phyloP scores from a whole-genome alignment of 2,113 vertebrate species.

The Melanocharis versteri region DNA sequence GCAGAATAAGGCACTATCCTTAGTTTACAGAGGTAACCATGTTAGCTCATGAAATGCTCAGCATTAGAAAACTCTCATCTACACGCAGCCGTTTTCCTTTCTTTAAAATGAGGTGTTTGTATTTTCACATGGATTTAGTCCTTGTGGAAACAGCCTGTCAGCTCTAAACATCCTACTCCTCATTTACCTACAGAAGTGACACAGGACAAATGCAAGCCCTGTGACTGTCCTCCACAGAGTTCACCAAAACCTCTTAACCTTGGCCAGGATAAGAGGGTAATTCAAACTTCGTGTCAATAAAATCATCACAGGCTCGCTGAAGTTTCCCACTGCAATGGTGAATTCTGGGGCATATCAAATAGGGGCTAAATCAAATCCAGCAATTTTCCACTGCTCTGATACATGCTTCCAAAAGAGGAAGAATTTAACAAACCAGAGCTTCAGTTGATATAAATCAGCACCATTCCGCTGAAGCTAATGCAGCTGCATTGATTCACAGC shows the following conservation, averaged over 20 bases:
- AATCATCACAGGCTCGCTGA: background rate
- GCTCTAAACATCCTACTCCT: background rate
- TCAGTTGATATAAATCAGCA: conserved; percentile 27
- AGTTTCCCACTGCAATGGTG: background rate
- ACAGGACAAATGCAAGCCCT: background rate
- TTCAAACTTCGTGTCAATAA: background rate
- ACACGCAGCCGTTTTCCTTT: background rate
- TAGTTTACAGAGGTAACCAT: background rate
- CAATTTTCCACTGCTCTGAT: background rate
- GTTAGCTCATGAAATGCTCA: background rate
- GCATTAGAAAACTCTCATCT: background rate
- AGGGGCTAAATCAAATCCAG: conserved; percentile 5
- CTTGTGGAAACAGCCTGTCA: background rate
- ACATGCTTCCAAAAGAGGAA: background rate
- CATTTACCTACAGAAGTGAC: background rate
- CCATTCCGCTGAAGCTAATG: background rate
- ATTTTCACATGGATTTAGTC: background rate
- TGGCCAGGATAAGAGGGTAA: background rate
- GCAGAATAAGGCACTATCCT: background rate
- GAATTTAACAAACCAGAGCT: conserved; percentile 22
- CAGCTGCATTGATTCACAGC: conserved; percentile 33
- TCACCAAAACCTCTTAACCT: background rate
- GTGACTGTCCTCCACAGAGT: background rate
- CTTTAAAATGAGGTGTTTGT: background rate
- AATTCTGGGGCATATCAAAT: background rate